A percentile compares a stretch with the other conserved stretches of the same genome.
Conservation (phyloP, 2,113 vertebrate species). For the Felis chaus region DNA sequence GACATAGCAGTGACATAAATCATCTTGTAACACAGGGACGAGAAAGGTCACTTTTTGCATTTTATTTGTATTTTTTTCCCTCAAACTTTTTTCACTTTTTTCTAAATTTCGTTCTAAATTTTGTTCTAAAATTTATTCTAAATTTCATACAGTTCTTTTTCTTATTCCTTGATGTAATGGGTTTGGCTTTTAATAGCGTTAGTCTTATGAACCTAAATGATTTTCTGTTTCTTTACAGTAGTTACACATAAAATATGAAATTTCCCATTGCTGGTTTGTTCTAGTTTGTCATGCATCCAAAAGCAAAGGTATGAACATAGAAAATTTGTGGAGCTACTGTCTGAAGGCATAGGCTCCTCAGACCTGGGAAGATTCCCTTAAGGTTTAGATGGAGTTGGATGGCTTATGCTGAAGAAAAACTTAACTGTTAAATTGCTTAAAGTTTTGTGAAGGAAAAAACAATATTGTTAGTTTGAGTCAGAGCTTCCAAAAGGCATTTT, state of each 20-base stretch:
- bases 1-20: constrained; percentile 97
- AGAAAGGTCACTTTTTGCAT: constrained; percentile 91
- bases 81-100: background rate
- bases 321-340: background rate
- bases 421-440: background rate
- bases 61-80: constrained; percentile 56
- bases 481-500: constrained; percentile 20
- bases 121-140: background rate
- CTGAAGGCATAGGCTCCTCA: background rate
- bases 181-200: constrained; percentile 46
- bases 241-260: background rate
- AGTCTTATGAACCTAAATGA: constrained; percentile 21
- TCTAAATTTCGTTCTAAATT: background rate
- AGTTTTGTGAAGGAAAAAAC: constrained; percentile 6
- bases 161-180: background rate
- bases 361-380: background rate
- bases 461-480: background rate
- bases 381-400: constrained; percentile 13
- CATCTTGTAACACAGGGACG: constrained; percentile 96
- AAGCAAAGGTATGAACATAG: background rate
- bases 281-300: background rate
- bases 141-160: background rate
- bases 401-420: background rate
- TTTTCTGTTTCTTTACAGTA: constrained; percentile 48
- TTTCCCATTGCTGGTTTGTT: background rate